Evolutionary conservation across 2,888 invertebrate species (phyloP).

Genomic region (Lapara coniferarum): DNA sequence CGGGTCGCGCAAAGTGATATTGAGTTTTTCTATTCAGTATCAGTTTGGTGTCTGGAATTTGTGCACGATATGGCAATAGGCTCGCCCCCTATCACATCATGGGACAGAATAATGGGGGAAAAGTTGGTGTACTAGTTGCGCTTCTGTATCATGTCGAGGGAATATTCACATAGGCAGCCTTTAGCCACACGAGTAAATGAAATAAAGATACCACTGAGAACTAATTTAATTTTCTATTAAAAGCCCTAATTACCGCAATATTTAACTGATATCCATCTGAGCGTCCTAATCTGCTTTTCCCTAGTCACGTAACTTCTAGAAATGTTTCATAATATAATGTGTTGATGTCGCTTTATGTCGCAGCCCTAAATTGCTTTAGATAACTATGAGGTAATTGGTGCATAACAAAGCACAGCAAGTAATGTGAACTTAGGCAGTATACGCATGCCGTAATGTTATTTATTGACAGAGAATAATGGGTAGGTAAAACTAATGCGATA

Average conservation of each 20-base stretch:
- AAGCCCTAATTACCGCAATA: neutral
- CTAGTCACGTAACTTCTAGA: conserved; percentile 40
- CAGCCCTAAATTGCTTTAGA: conserved; percentile 29
- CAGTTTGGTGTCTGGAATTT: too few relatives aligned
- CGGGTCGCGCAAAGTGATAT: too few relatives aligned
- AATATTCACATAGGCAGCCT: too few relatives aligned
- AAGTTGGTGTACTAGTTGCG: too few relatives aligned
- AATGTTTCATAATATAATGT: conserved; percentile 44
- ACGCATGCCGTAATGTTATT: neutral
- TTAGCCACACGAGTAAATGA: too few relatives aligned
- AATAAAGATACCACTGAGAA: too few relatives aligned
- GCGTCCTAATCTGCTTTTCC: conserved; percentile 57
- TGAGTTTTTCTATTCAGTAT: too few relatives aligned
- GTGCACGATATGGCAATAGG: too few relatives aligned
- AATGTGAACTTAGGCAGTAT: neutral
- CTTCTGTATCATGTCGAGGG: too few relatives aligned
- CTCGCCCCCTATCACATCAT: too few relatives aligned
- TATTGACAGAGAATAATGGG: conserved; percentile 10
- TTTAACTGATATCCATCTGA: conserved; percentile 48
- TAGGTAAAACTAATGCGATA: neutral
- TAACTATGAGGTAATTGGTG: conserved; percentile 24
- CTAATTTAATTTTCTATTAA: neutral
- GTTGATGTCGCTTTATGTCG: conserved; percentile 36
- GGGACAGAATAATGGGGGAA: too few relatives aligned
- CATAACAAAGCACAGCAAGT: neutral